Evolutionary conservation across 2,797 vertebrate genomes (phyloP), one percentile per base, ranked within the genome.

Genomic region (Cyclura pinguis): DNA sequence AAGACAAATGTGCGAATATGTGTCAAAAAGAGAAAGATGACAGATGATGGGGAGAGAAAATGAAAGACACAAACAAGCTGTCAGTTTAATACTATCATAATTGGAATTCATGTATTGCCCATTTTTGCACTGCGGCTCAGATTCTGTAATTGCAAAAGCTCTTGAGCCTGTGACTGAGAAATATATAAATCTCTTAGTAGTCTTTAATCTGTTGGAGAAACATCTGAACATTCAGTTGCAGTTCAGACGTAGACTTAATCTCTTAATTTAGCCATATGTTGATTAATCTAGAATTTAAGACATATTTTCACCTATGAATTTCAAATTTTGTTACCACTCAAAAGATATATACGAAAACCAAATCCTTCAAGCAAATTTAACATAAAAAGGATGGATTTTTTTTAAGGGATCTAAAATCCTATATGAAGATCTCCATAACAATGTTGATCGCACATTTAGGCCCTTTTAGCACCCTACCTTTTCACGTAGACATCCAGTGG

Each of bases 21-120:
- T 67, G 38, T 84, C 14, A 72, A 18, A 50, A 14, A 64, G 32
- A 64, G 35, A 62, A 35, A 27, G 35, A 83, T 27, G 55, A 57
- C 80, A 82, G n/a, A 82, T 64, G 59, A 83, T 38, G 35, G 1
- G 2, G 20, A 38, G 57, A 42, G 57, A 83, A 83, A 42, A 83
- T 83, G 81, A 64, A 64, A 83, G 59, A 20, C 57, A 42, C 32
- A 83, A 62, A 62, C 57, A 83, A 83, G 81, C 42, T 84, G 62
- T 47, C 27, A 84, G 12, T 50, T 47, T 50, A 69, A 69, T n/a
- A 10, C 64, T 38, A 14, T 22, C 1, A 13, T 52, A 47, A 69
- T 52, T 50, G 16, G 64, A 84, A 84, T 84, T 50, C 7, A 69
- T 20, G 6, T 69, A 20, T 69, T 69, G 6, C 64, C n/a, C 35